These are phyloP conservation scores for Drosophila persimilis DNA, from an alignment of 1,140 invertebrate genomes.

Conservation along the genomic window DNA sequence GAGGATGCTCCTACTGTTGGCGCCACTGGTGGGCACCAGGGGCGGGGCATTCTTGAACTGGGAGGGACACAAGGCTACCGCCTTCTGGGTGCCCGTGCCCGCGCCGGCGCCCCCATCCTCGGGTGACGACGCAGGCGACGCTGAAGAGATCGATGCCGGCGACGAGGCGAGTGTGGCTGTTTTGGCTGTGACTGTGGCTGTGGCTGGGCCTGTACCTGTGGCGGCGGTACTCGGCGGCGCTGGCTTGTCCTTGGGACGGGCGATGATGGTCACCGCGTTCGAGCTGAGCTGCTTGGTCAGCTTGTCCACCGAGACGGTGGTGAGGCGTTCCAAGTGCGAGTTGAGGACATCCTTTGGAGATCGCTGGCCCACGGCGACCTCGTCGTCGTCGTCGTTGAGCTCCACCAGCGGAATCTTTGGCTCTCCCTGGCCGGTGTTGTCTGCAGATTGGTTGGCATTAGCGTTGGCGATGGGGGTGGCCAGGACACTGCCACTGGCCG, in stretches of 20 bases:
- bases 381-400: slow-evolving; percentile 59
- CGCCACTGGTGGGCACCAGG: slow-evolving; percentile 32
- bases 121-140: too few species aligned
- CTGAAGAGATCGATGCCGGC: not conserved
- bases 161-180: slow-evolving; percentile 13
- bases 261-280: slow-evolving; percentile 78
- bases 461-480: slow-evolving; percentile 36
- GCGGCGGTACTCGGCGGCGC: slow-evolving; percentile 8
- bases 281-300: slow-evolving; percentile 77
- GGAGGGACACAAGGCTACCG: not conserved
- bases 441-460: slow-evolving; percentile 3
- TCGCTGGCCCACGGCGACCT: not conserved
- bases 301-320: slow-evolving; percentile 68
- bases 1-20: slow-evolving; percentile 73
- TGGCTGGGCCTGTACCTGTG: not conserved
- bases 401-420: slow-evolving; percentile 59
- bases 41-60: slow-evolving; percentile 56
- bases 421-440: slow-evolving; percentile 10
- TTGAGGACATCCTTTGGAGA: not conserved
- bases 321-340: slow-evolving; percentile 37
- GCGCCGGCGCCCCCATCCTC: too few species aligned
- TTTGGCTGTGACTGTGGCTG: slow-evolving; percentile 6
- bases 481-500: slow-evolving; percentile 27
- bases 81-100: too few species aligned
- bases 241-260: slow-evolving; percentile 67